These are phyloP conservation scores for Odontomachus brunneus DNA, from an alignment of 1,140 invertebrate species.

Conservation along the genomic window DNA sequence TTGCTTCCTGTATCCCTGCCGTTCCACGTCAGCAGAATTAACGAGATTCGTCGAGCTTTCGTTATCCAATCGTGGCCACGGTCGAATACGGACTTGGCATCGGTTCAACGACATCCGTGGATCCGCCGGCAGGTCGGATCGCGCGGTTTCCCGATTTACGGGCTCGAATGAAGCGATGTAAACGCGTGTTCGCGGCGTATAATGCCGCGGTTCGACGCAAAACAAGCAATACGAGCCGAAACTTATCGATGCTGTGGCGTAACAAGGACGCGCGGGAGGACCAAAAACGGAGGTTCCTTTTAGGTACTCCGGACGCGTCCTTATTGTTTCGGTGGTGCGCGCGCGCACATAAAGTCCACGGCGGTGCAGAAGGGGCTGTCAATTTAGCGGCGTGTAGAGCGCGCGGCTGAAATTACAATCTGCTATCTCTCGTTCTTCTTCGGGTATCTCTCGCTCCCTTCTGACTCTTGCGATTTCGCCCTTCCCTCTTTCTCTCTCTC, in stretches of 20 bases:
- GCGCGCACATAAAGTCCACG: conserved; percentile 60
- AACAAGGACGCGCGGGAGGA: conserved; percentile 52
- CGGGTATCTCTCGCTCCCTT: conserved; percentile 9
- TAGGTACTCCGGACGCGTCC: conserved; percentile 48
- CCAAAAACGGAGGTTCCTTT: conserved; percentile 63
- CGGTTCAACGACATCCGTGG: not conserved
- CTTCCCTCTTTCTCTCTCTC: not conserved
- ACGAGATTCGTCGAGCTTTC: not conserved
- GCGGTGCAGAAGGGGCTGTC: conserved; percentile 60
- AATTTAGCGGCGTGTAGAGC: conserved; percentile 64
- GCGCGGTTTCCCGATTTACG: conserved; percentile 1
- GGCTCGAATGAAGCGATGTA: not conserved
- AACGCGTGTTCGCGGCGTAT: not conserved
- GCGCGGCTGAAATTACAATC: conserved; percentile 62
- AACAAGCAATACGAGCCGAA: conserved; percentile 11
- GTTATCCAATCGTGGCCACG: not conserved
- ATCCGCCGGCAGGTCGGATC: not conserved
- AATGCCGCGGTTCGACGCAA: not conserved
- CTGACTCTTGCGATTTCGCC: not conserved
- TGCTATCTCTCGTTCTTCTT: conserved; percentile 37
- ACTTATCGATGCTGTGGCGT: conserved; percentile 8
- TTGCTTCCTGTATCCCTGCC: not conserved
- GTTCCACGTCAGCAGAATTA: not conserved
- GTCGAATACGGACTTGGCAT: not conserved
- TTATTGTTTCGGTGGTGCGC: conserved; percentile 66